Conservation (phyloP, 2,113 vertebrate species). For the Lamprologus speciosus region DNA sequence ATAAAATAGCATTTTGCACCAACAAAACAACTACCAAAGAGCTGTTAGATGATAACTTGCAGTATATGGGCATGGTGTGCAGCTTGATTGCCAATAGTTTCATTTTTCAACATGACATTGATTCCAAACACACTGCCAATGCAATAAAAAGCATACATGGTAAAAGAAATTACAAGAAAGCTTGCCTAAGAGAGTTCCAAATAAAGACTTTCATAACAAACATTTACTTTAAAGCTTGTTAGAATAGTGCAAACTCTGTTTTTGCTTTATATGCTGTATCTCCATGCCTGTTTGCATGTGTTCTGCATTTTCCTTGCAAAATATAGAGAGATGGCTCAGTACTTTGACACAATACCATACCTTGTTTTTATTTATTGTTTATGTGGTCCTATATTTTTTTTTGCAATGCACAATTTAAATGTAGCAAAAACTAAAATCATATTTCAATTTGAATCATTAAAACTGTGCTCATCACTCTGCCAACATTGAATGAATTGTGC, state of each 20-base stretch:
- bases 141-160: not conserved
- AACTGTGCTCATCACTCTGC: not conserved
- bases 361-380: not conserved
- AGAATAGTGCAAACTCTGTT: not conserved
- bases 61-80: not conserved
- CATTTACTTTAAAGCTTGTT: not conserved
- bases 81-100: not conserved
- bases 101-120: not conserved
- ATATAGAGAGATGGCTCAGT: not conserved
- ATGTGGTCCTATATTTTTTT: not conserved
- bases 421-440: not conserved
- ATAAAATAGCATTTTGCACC: not conserved
- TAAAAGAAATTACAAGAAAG: not conserved
- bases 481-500: not conserved
- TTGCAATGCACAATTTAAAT: not conserved
- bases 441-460: not conserved
- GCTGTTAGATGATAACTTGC: not conserved
- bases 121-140: not conserved
- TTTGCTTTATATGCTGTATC: not conserved
- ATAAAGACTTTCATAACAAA: not conserved
- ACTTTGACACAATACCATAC: not conserved
- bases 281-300: not conserved
- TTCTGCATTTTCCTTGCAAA: not conserved
- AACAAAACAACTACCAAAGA: not conserved
- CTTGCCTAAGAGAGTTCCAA: not conserved